Evolutionary conservation across 2,888 invertebrate species (phyloP).

Genomic region (Drosophila gaucha): DNA sequence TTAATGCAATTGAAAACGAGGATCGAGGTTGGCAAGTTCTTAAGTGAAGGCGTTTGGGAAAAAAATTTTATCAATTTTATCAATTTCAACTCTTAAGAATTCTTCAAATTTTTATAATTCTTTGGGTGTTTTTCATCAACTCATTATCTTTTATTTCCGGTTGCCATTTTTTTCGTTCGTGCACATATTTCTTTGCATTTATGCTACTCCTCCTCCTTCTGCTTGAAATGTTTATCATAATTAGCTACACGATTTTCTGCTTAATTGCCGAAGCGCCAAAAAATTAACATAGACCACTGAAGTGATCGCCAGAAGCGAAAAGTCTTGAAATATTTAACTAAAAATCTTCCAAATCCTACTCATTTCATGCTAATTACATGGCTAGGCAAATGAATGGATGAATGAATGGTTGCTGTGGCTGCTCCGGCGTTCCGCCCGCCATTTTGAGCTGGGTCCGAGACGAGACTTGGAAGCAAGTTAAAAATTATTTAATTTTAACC

Average conservation of each 20-base stretch:
- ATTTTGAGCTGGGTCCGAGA: slow-evolving; percentile 57
- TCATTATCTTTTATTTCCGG: slow-evolving; percentile 59
- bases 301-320: slow-evolving; percentile 65
- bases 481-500: slow-evolving; percentile 81
- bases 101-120: background rate
- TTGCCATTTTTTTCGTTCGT: slow-evolving; percentile 52
- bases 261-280: slow-evolving; percentile 76
- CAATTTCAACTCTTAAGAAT: background rate
- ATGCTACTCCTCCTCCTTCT: slow-evolving; percentile 23
- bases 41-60: background rate
- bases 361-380: slow-evolving; percentile 82
- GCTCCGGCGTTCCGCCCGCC: slow-evolving; percentile 66
- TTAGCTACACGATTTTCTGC: slow-evolving; percentile 75
- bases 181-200: slow-evolving; percentile 21
- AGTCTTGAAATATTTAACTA: slow-evolving; percentile 58
- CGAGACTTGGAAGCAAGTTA: slow-evolving; percentile 47
- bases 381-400: slow-evolving; percentile 65
- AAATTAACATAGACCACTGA: slow-evolving; percentile 64
- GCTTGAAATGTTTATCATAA: slow-evolving; percentile 71
- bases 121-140: slow-evolving; percentile 4
- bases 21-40: background rate
- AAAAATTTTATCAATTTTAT: background rate
- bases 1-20: background rate
- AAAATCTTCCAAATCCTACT: slow-evolving; percentile 72
- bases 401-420: slow-evolving; percentile 53